Conservation (phyloP, 2,888 invertebrate genomes). For the Sphaerophoria rueppellii region DNA sequence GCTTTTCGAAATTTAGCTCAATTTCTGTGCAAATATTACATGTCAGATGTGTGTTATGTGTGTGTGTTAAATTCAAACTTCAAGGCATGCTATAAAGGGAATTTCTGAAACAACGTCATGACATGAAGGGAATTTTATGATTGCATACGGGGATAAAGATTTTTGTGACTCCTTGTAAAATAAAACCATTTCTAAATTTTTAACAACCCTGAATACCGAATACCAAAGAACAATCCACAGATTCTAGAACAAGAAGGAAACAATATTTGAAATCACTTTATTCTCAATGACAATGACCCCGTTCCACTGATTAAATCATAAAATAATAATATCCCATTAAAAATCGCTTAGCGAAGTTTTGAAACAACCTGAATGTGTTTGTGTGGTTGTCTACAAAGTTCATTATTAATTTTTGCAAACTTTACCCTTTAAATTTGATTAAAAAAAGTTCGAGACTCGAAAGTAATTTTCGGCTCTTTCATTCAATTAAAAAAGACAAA, state of each 20-base stretch:
- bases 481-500: slow-evolving; percentile 27
- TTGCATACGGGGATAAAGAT: too few species aligned
- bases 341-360: slow-evolving; percentile 28
- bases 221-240: too few species aligned
- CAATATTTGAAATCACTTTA: background rate
- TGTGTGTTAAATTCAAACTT: background rate
- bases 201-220: too few species aligned
- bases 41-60: background rate
- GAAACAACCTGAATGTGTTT: slow-evolving; percentile 7
- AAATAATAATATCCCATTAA: slow-evolving; percentile 24
- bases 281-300: too few species aligned
- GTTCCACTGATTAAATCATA: slow-evolving; percentile 2
- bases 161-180: too few species aligned
- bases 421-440: slow-evolving; percentile 54
- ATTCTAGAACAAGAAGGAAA: background rate
- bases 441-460: slow-evolving; percentile 27
- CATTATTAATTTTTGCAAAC: slow-evolving; percentile 27
- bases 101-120: slow-evolving; percentile 3
- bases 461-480: slow-evolving; percentile 17
- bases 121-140: too few species aligned
- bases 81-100: slow-evolving; percentile 9
- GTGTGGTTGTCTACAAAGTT: slow-evolving; percentile 28
- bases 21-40: slow-evolving; percentile 12
- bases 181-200: too few species aligned
- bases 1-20: slow-evolving; percentile 11